Percentiles rank a stretch among this genome's conserved stretches.
phyloP scores from a whole-genome alignment of 92 coral and sea anemone species.

The Porites evermanni region DNA sequence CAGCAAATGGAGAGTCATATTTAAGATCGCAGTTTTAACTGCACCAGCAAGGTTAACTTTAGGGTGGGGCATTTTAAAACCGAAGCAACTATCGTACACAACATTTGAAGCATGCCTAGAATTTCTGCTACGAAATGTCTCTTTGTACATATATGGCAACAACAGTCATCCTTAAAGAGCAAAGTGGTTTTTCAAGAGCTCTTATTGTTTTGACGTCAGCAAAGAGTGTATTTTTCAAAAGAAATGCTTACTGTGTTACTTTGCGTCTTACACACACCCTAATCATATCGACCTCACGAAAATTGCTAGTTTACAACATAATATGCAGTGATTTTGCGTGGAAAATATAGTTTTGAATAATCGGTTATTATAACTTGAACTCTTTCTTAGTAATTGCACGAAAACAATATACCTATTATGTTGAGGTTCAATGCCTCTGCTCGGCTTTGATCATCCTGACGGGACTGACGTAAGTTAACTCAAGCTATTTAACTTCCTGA shows the following conservation, averaged over 20 bases:
- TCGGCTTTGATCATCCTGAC: neutral
- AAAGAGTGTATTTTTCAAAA: neutral
- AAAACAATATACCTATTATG: neutral
- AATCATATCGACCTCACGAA: too few species aligned
- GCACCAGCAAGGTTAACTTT: neutral
- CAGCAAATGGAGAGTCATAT: neutral
- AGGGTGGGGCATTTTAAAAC: neutral
- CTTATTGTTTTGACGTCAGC: neutral
- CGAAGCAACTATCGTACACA: too few species aligned
- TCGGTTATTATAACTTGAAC: neutral
- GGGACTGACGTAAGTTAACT: neutral
- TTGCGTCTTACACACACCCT: too few species aligned
- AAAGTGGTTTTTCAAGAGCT: slow-evolving; percentile 7
- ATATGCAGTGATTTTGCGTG: neutral
- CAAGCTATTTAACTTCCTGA: too few species aligned
- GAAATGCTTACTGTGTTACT: neutral
- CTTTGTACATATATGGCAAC: neutral
- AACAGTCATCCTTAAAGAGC: neutral
- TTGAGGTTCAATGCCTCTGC: neutral
- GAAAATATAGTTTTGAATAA: neutral
- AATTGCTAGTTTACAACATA: too few species aligned
- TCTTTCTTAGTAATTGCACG: neutral
- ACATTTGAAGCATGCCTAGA: neutral
- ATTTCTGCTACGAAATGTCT: neutral
- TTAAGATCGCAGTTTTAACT: neutral